These are phyloP conservation scores for Philopotamus ludificatus DNA, from an alignment of 1,140 invertebrate species.

Conservation along the genomic window DNA sequence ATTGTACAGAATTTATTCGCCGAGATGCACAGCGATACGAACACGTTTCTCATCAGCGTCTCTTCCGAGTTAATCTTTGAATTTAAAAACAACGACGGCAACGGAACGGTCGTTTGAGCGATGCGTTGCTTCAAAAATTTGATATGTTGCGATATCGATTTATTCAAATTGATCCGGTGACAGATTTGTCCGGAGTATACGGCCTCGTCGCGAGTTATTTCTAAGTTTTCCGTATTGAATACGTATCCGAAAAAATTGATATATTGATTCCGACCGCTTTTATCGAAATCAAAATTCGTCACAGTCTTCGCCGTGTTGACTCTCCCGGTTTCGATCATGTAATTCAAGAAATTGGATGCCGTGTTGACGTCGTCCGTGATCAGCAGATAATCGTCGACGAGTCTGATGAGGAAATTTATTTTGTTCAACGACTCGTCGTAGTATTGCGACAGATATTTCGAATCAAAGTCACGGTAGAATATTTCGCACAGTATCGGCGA, in stretches of 20 bases:
- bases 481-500: constrained; percentile 54
- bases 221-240: constrained; percentile 48
- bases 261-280: constrained; percentile 44
- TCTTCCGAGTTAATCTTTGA: constrained; percentile 48
- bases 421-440: constrained; percentile 15
- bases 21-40: constrained; percentile 50
- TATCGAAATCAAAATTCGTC: constrained; percentile 48
- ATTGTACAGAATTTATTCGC: constrained; percentile 57
- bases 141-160: constrained; percentile 44
- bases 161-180: constrained; percentile 52
- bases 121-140: constrained; percentile 52
- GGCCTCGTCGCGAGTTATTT: constrained; percentile 48
- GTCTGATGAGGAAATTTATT: constrained; percentile 48
- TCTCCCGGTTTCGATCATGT: constrained; percentile 49
- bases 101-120: constrained; percentile 50
- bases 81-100: constrained; percentile 51
- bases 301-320: constrained; percentile 52
- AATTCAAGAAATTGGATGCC: constrained; percentile 48
- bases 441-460: constrained; percentile 47
- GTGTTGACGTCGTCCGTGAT: constrained; percentile 49
- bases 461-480: constrained; percentile 50
- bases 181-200: constrained; percentile 51
- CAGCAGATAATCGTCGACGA: constrained; percentile 55
- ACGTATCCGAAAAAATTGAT: constrained; percentile 51
- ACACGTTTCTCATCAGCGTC: constrained; percentile 50